Evolutionary conservation across 2,797 vertebrate species (phyloP), one percentile per base, ranked within the genome.

Genomic region (Mormyrops boulengeri): DNA sequence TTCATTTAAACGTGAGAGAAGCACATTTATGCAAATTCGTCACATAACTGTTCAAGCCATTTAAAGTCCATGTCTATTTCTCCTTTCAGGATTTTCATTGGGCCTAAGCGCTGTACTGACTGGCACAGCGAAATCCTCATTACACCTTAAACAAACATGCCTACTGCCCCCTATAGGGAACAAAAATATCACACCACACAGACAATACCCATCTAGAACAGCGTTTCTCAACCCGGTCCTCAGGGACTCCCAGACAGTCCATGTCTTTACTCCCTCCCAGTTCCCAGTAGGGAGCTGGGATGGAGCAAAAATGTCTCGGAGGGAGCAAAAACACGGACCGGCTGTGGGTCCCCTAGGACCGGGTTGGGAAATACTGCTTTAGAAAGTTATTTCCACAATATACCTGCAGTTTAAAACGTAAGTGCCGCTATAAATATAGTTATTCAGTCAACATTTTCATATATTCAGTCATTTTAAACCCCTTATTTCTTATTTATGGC

Each of bases 361-460:
- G 14, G 69, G 5, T 77, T 77, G 34, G 69, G 69, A 77, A 73
- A 77, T 11, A 17, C 14, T 41, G 69, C 69, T 77, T 44, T 62
- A 60, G 44, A 86, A 89, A 44, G n/a, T 86, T 50, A 53, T 52
- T 53, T 52, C 77, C 44, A 85, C 44, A 89, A 85, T 62, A 86
- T 44, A 89, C 26, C 82, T 85, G 82, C 30, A 57, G 55, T 85
- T 60, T 60, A 89, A 89, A 26, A 55, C 85, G 41, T 89, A 47
- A 77, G 69, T 38, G 12, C 19, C 7, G 26, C 53, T 89, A 85
- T 89, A 85, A 47, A 60, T 44, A 80, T 85, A 85, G 77, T 57
- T 89, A 57, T 89, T 84, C 49, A 89, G 82, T 77, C 17, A 80
- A 86, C 52, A 87, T 53, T 87, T 85, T 38, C 53, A 30, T 73